Evolutionary conservation across 2,888 invertebrate species (phyloP), one percentile per base, ranked within the genome.

Genomic region (Ecdyonurus torrentis): DNA sequence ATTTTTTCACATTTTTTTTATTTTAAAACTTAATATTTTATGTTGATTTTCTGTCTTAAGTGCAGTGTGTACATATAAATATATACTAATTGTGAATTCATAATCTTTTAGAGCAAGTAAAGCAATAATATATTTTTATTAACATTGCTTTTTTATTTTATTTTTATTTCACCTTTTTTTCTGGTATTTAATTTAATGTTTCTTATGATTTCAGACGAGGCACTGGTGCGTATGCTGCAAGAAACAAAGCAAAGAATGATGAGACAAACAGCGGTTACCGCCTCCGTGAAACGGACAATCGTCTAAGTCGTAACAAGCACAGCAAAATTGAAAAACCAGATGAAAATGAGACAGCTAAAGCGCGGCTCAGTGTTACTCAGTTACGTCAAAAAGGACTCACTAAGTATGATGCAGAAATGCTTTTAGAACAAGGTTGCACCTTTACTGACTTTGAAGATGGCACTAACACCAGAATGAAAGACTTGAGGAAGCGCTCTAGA

Each of bases 271-370:
- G 83, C 71, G 87, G 92, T 66, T 96, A 96, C 78, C 83, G 89
- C 70, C 81, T 96, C 70, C 81, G 96, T 69, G 95, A 96, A 80
- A 96, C 96, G 50, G 94, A 95, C 75, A 93, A 94, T 78, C 83
- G 96, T 70, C 86, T 92, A 68, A 92, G 91, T 76, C 83, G 91
- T 70, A 55, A 20, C 55, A 91, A 91, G 73, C 77, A 77, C 66
- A 78, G 78, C 67, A 74, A 77, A 63, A 74, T 74, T 23, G 65
- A 50, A 62, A 65, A n/a, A 65, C 64, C 58, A 66, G 66, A 63
- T 22, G 66, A 73, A 3, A 66, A 70, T 18, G 69, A 68, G 58
- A 71, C 70, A 23, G 74, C 75, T 63, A 70, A 71, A 64, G 83
- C 85, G 61, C 85, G 87, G n/a, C 76, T 90, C 60, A 90, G 88